Evolutionary conservation across 2,113 vertebrate genomes (phyloP).

Genomic region (Megalops atlanticus): DNA sequence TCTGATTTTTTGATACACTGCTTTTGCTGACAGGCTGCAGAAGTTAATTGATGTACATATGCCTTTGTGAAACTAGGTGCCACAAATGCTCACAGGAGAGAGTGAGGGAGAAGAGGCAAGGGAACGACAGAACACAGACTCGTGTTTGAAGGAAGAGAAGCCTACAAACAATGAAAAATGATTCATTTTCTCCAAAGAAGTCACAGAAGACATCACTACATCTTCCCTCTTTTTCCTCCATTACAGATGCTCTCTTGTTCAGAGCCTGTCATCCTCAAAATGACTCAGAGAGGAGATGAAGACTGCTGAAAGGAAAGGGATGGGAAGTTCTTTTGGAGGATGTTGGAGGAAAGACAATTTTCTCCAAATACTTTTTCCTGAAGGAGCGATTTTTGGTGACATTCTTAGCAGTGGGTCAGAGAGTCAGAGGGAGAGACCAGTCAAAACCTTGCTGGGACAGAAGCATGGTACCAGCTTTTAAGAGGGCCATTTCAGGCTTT

Average conservation of each 20-base stretch:
- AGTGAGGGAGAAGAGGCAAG: not conserved
- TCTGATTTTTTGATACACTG: too few relatives aligned
- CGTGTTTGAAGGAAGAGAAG: not conserved
- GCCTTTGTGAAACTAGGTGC: too few relatives aligned
- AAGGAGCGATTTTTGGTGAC: slow-evolving; percentile 9
- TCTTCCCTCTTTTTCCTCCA: slow-evolving; percentile 17
- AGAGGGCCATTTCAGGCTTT: slow-evolving; percentile 9
- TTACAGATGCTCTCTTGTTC: not conserved
- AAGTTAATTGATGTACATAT: too few relatives aligned
- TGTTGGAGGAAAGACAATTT: slow-evolving; percentile 6
- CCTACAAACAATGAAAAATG: not conserved
- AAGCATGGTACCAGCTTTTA: not conserved
- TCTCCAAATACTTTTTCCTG: not conserved
- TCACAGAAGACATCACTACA: not conserved
- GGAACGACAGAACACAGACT: not conserved
- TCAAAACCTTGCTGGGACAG: not conserved
- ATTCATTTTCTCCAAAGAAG: not conserved
- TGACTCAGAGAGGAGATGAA: not conserved
- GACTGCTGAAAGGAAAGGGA: not conserved
- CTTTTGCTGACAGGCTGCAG: too few relatives aligned
- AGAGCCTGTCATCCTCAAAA: not conserved
- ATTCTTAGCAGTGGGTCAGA: not conserved
- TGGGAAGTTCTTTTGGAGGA: not conserved
- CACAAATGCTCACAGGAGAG: not conserved
- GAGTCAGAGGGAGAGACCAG: not conserved